phyloP scores from a whole-genome alignment of 2,888 invertebrate genomes.

The Eupsilia transversa region DNA sequence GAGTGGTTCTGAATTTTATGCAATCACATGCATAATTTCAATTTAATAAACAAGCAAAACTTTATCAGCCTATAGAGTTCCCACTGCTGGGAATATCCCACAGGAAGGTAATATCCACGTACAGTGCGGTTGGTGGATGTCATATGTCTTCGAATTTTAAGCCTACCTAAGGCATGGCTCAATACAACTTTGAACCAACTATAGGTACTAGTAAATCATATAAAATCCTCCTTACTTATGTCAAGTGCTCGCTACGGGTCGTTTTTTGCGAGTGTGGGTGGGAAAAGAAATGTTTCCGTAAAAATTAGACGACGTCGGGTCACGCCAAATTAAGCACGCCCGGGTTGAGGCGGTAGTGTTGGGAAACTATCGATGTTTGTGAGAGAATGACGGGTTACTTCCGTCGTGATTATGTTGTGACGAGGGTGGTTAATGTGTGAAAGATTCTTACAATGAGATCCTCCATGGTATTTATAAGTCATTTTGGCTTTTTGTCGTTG shows the following conservation, averaged over 20 bases:
- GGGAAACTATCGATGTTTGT: slow-evolving; percentile 62
- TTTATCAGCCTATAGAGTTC: too few species aligned
- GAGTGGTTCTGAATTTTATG: too few species aligned
- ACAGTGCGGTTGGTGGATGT: background rate
- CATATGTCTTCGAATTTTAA: background rate
- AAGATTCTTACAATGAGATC: background rate
- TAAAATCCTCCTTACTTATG: slow-evolving; percentile 10
- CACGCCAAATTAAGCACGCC: slow-evolving; percentile 81
- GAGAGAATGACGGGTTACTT: background rate
- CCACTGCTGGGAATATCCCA: too few species aligned
- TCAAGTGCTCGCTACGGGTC: slow-evolving; percentile 34
- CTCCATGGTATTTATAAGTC: background rate
- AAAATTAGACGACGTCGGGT: slow-evolving; percentile 80
- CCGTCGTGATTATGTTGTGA: background rate
- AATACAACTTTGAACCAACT: background rate
- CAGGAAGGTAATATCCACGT: too few species aligned
- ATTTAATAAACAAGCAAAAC: too few species aligned
- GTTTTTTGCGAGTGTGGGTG: slow-evolving; percentile 60
- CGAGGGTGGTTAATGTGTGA: background rate
- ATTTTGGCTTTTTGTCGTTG: background rate
- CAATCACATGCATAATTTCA: too few species aligned
- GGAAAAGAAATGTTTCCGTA: slow-evolving; percentile 82
- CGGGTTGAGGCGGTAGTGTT: slow-evolving; percentile 68
- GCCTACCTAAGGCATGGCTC: background rate
- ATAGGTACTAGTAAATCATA: background rate